Percentiles rank a stretch among this genome's conserved stretches.
Evolutionary conservation across 2,113 vertebrate species (phyloP).

Genomic region (Silurus glanis): DNA sequence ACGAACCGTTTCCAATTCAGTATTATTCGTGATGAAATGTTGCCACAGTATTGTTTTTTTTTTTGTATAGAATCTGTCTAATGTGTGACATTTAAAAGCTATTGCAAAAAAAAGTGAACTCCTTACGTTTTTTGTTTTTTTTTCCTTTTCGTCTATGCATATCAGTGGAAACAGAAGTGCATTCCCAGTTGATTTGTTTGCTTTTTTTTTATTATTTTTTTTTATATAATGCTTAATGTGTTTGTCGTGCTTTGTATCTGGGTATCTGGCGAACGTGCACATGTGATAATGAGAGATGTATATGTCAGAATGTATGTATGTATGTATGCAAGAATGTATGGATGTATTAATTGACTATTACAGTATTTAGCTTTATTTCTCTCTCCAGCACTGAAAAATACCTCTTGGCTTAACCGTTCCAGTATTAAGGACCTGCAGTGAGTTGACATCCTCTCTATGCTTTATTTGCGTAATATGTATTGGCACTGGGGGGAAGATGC

Average conservation of each 20-base stretch:
- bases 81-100: conserved; percentile 58
- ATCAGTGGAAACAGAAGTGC: conserved; percentile 64
- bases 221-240: conserved; percentile 5
- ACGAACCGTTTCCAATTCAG: conserved; percentile 17
- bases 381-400: conserved; percentile 60
- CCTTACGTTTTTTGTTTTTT: conserved; percentile 45
- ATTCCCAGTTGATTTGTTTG: conserved; percentile 55
- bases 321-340: conserved; percentile 46
- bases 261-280: conserved; percentile 40
- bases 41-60: conserved; percentile 55
- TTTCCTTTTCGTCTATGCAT: conserved; percentile 72
- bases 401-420: conserved; percentile 39
- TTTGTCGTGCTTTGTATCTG: conserved; percentile 37
- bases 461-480: conserved; percentile 23
- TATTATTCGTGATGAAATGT: conserved; percentile 64
- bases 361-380: conserved; percentile 46
- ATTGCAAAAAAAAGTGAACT: conserved; percentile 56
- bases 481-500: conserved; percentile 6
- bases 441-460: conserved; percentile 7
- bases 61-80: conserved; percentile 62
- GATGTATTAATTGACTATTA: conserved; percentile 50
- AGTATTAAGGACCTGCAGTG: conserved; percentile 36
- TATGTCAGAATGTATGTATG: conserved; percentile 45
- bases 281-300: conserved; percentile 48
- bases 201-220: conserved; percentile 30